Evolutionary conservation across 2,888 invertebrate genomes (phyloP), one percentile per base, ranked within the genome.

Genomic region (Ectemnius cavifrons): DNA sequence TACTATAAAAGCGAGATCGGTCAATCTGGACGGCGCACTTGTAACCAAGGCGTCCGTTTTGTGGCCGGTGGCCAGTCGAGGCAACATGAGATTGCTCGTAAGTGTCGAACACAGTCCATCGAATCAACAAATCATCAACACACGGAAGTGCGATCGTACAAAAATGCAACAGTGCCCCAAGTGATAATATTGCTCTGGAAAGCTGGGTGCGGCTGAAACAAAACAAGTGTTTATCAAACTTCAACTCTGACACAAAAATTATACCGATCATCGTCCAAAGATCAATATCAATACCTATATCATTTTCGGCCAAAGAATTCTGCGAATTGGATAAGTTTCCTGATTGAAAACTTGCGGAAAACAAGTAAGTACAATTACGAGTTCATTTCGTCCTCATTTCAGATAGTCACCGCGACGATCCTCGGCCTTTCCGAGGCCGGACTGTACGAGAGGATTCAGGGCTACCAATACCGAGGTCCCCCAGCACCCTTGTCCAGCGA

Each of bases 401-500:
- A 80, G 80, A 68, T 72, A 77, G 70, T 77, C 63, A 49, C 77
- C 58, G 52, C 69, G 28, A 61, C 69, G 18, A 56, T 69, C 16
- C 49, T 72, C 58, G 66, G 73, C 13, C 20, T 68, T 8, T 27
- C 79, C 16, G 49, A 52, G 18, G 77, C 69, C 4, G 71, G 61
- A 16, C 23, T 62, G 23, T 75, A 68, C 73, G 64, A 71, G 11
- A 28, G 49, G 63, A 45, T 16, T 16, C 63, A 61, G 0, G 60
- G 63, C 23, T 75, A 78, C 28, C 70, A 64, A 6, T 81, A 81
- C 37, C 82, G 79, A 4, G 89, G 89, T 4, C 88, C 89, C 3
- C 71, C 81, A 3, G 88, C 89, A 4, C 86, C 88, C 0, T 63
- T 89, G 0, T 77, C 83, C 20, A 79, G 75, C 56, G 86, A 89